phyloP scores from a whole-genome alignment of 1,140 invertebrate species.

The Nymphalis io region DNA sequence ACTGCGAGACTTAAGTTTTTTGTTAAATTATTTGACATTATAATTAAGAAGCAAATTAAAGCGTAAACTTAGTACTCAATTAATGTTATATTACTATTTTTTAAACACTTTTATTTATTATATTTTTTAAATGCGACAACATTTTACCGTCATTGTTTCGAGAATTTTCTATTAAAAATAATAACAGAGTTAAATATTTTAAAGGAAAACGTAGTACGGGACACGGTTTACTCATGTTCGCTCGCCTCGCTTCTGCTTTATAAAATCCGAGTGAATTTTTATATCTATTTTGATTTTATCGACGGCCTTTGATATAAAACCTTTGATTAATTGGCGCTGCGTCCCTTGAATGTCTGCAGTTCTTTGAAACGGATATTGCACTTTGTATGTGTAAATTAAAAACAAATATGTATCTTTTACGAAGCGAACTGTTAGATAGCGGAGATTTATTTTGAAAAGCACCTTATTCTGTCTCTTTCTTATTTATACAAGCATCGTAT shows the following conservation, averaged over 20 bases:
- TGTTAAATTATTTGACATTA: no score
- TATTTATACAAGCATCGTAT: neutral
- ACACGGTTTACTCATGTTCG: conserved; percentile 18
- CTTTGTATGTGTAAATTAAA: conserved; percentile 29
- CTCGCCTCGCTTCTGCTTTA: conserved; percentile 13
- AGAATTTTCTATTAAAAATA: no score
- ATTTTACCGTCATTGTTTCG: no score
- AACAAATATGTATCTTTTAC: conserved; percentile 33
- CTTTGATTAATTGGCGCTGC: conserved; percentile 33
- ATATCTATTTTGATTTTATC: conserved; percentile 36
- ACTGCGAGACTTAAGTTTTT: no score
- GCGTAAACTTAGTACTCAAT: no score
- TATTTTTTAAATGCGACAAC: no score
- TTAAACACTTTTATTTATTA: no score
- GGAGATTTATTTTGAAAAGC: conserved; percentile 17
- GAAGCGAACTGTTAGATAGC: conserved; percentile 18
- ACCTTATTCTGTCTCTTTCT: neutral
- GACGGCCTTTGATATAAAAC: conserved; percentile 38
- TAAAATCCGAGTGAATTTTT: conserved; percentile 27
- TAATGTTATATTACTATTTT: no score
- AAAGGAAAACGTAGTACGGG: neutral
- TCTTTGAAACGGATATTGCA: conserved; percentile 27
- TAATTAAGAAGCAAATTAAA: no score
- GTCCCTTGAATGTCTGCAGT: conserved; percentile 28
- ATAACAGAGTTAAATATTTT: no score